Base-by-base conservation (phyloP, 2,888 invertebrate genomes). In the Ellobium chinense region DNA sequence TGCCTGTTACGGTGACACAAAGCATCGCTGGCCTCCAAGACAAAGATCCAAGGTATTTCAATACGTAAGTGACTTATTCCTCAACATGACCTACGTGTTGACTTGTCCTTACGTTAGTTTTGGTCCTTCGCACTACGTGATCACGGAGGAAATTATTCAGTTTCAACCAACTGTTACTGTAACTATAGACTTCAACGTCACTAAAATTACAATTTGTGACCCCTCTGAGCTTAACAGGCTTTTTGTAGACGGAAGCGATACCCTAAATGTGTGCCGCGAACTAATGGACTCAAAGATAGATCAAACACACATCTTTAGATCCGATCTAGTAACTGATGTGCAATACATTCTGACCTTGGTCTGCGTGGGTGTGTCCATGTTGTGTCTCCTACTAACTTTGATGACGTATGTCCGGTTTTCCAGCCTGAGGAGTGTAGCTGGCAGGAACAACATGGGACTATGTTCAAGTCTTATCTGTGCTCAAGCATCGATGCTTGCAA, bases 381-480 rank as follows among this genome's bases (percentile, higher is more conserved):
- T 74, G 31, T 73, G 80, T 18, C 74, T 80, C 5, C 27, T 68
- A 2, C 21, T 66, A 4, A 74, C 80, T 1, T 12, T 80, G 1
- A 46, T 65, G 7, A 74, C 80, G 3, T 80, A 80, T 39, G 27
- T 24, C 31, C 18, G 21, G 58, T 74, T 80, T 24, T 34, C 58
- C 14, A 18, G 18, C 1, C 31, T 80, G 12, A 46, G 80, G 0
- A 74, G 36, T 37, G 34, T 34, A 3, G 80, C 74, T 0, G 80
- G 80, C 14, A 34, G 14, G 24, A 74, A 68, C 37, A 80, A 73
- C 34, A 46, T 80, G 54, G 27, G 21, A 21, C 65, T 80, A 2
- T 58, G 68, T 60, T n/a, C 24, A 1, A 70, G 70, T 46, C 34
- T 78, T 21, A n/a, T 78, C 7, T 24, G 46, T 12, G 78, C 78